Evolutionary conservation across 2,797 vertebrate genomes (phyloP), one percentile per base, ranked within the genome.

Genomic region (Sebastes nivosus): DNA sequence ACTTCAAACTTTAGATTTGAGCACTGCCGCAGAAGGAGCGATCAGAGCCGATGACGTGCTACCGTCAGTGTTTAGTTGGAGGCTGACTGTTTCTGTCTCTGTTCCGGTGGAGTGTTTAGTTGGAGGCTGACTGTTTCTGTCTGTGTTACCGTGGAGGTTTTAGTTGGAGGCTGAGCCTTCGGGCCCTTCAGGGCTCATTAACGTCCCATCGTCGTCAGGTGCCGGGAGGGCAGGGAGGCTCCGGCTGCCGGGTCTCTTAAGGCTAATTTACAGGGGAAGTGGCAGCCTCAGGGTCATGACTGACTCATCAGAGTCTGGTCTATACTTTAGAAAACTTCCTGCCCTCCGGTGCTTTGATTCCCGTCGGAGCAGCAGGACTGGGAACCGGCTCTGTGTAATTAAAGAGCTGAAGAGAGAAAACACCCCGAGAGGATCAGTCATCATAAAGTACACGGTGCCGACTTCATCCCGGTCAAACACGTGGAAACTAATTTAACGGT

Each of bases 181-280:
- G 2, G 80, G 86, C 42, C 16, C 63, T 67, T 68, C n/a, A 20
- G 38, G 12, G 27, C 85, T 82, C 77, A 78, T 91, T 89, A 89
- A 83, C 55, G 79, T 83, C 77, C 68, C 77, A 29, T 74, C 38
- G 80, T 83, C 29, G 67, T 75, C 73, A 65, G 80, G 58, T 61
- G 54, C 87, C 13, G 50, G 12, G 8, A 34, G 87, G 85, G 71
- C 76, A 72, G 27, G 81, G 87, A 89, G 81, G 67, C 78, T 77
- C 86, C 73, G 59, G 75, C 68, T 64, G 61, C 75, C 60, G n/a
- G 66, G 85, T 71, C 79, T 86, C 82, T 87, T 81, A 76, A 77
- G 85, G 82, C 88, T 87, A 80, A 89, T 93, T 92, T 87, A 88
- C 77, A 77, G 67, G 79, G 82, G 75, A 76, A 80, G 71, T 14